These are phyloP conservation scores for Gallinago paraguaiae DNA, from an alignment of 2,113 vertebrate species.

Conservation along the genomic window DNA sequence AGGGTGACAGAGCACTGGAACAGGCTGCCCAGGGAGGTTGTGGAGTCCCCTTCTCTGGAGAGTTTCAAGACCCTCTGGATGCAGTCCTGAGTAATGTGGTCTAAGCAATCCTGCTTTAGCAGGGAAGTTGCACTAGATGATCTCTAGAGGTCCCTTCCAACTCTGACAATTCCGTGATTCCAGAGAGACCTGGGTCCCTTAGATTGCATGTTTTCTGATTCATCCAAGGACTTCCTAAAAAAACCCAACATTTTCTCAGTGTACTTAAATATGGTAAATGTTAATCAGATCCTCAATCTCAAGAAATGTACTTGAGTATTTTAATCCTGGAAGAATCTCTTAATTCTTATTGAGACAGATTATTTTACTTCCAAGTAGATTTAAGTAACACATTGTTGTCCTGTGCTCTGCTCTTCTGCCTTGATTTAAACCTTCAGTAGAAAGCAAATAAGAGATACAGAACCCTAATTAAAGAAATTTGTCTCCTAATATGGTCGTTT, in stretches of 20 bases:
- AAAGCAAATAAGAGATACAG: neutral
- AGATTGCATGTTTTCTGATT: neutral
- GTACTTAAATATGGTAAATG: neutral
- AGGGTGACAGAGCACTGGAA: too few relatives aligned
- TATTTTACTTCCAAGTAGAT: neutral
- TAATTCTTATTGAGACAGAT: neutral
- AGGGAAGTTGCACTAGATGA: too few relatives aligned
- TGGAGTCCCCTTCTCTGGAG: too few relatives aligned
- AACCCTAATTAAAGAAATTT: slow-evolving; percentile 4
- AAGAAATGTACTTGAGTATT: neutral
- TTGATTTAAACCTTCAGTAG: neutral
- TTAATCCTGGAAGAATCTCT: neutral
- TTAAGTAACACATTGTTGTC: neutral
- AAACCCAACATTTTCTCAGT: neutral
- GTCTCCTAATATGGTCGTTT: neutral
- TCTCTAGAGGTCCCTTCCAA: too few relatives aligned
- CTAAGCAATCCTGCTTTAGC: too few relatives aligned
- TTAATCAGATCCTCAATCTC: neutral
- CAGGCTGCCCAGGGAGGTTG: too few relatives aligned
- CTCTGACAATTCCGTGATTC: neutral
- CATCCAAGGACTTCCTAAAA: neutral
- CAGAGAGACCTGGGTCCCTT: accelerated
- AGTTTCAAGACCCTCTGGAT: too few relatives aligned
- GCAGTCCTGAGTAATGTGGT: too few relatives aligned
- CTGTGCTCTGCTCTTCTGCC: neutral